Conservation (phyloP, 1,140 invertebrate genomes). For the Cylas formicarius region DNA sequence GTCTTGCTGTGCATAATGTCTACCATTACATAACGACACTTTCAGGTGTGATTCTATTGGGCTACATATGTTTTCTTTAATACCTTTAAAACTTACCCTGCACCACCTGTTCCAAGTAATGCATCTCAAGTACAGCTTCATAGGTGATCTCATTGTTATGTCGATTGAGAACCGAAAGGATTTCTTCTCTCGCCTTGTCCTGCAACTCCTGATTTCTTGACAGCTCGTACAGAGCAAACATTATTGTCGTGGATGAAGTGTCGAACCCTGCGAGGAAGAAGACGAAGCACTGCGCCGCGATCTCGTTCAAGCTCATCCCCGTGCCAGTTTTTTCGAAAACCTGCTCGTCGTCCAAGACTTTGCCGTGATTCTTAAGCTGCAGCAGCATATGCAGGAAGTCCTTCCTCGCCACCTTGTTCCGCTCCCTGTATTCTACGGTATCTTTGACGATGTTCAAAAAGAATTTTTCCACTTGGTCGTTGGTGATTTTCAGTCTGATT, state of each 20-base stretch:
- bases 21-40: too few relatives aligned
- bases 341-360: slow-evolving; percentile 2
- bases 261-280: slow-evolving; percentile 56
- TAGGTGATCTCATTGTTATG: slow-evolving; percentile 45
- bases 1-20: too few relatives aligned
- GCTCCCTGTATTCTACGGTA: slow-evolving; percentile 36
- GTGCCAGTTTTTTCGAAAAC: not conserved
- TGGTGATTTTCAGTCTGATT: slow-evolving; percentile 37
- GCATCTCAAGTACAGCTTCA: slow-evolving; percentile 47
- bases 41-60: too few relatives aligned
- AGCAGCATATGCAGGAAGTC: slow-evolving; percentile 53
- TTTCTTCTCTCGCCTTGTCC: slow-evolving; percentile 46
- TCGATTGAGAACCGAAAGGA: slow-evolving; percentile 41
- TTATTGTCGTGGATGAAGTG: slow-evolving; percentile 51
- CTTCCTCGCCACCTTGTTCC: slow-evolving; percentile 36
- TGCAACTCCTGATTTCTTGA: slow-evolving; percentile 50
- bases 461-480: slow-evolving; percentile 18
- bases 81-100: too few relatives aligned
- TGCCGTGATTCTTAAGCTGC: slow-evolving; percentile 45
- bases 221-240: slow-evolving; percentile 48
- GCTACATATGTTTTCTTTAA: too few relatives aligned
- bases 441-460: slow-evolving; percentile 33
- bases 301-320: slow-evolving; percentile 36
- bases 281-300: slow-evolving; percentile 46
- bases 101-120: slow-evolving; percentile 48